Evolutionary conservation across 2,113 vertebrate genomes (phyloP).

Genomic region (Seriola dumerili): DNA sequence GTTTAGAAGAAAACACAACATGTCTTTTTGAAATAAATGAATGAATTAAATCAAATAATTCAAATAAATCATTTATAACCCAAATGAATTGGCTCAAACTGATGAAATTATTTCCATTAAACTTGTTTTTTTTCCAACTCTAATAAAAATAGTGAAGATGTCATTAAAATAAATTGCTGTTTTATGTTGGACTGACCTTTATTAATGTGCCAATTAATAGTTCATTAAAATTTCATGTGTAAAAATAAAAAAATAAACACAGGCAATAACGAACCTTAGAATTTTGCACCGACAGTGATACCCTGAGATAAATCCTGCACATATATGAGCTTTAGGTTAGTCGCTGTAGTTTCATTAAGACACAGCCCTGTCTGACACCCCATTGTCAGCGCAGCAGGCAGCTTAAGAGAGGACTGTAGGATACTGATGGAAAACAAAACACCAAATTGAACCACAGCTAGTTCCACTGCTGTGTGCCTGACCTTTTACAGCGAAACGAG

Average conservation of each 20-base stretch:
- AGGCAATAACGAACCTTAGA: neutral
- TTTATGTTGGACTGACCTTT: slow-evolving; percentile 26
- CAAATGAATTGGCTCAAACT: neutral
- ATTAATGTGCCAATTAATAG: slow-evolving; percentile 22
- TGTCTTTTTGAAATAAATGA: neutral
- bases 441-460: slow-evolving; percentile 69
- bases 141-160: neutral
- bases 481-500: slow-evolving; percentile 78
- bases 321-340: slow-evolving; percentile 3
- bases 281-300: neutral
- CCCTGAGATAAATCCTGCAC: slow-evolving; percentile 1
- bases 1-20: neutral
- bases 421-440: slow-evolving; percentile 62
- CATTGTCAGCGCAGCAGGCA: neutral
- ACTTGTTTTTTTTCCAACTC: neutral
- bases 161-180: slow-evolving; percentile 5
- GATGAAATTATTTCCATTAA: neutral
- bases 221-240: slow-evolving; percentile 1
- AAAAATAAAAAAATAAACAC: neutral
- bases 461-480: slow-evolving; percentile 63
- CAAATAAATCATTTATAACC: neutral
- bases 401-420: neutral
- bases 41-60: neutral
- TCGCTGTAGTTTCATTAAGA: slow-evolving; percentile 9
- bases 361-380: neutral